These are phyloP conservation scores for Odontomyia ornata DNA, from an alignment of 2,888 invertebrate species.

Conservation along the genomic window DNA sequence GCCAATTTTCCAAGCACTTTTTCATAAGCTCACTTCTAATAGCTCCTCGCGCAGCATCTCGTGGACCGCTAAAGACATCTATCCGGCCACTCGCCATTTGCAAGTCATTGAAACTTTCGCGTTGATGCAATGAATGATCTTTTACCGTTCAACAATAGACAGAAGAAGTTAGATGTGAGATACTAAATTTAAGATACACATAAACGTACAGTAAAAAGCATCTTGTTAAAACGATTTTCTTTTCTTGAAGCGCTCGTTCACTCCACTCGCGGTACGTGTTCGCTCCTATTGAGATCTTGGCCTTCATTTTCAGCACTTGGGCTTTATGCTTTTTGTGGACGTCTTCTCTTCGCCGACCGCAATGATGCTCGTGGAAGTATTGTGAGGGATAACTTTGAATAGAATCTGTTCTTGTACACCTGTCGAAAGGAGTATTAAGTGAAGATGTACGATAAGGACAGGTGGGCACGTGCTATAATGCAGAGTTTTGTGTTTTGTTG, in stretches of 20 bases:
- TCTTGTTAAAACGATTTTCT: slow-evolving; percentile 15
- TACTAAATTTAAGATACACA: slow-evolving; percentile 1
- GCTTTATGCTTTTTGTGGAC: background rate
- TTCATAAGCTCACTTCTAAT: background rate
- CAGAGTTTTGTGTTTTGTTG: background rate
- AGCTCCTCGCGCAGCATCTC: background rate
- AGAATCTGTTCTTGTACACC: slow-evolving; percentile 20
- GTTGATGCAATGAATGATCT: slow-evolving; percentile 33
- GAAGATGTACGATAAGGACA: background rate
- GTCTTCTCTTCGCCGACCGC: background rate
- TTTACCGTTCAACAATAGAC: slow-evolving; percentile 38
- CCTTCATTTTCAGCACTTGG: slow-evolving; percentile 28
- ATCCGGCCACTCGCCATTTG: background rate
- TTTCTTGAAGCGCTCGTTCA: slow-evolving; percentile 18
- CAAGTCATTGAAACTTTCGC: slow-evolving; percentile 44
- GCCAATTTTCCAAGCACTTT: background rate
- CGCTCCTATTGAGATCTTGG: slow-evolving; percentile 8
- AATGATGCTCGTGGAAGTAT: background rate
- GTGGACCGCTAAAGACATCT: background rate
- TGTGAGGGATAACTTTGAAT: background rate
- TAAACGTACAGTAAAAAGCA: slow-evolving; percentile 4
- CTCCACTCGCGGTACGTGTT: background rate
- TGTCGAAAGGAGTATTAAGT: background rate
- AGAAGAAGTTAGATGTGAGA: background rate
- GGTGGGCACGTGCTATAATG: slow-evolving; percentile 33